These are phyloP conservation scores for Teinopalpus imperialis DNA, from an alignment of 2,888 invertebrate genomes.

Conservation along the genomic window DNA sequence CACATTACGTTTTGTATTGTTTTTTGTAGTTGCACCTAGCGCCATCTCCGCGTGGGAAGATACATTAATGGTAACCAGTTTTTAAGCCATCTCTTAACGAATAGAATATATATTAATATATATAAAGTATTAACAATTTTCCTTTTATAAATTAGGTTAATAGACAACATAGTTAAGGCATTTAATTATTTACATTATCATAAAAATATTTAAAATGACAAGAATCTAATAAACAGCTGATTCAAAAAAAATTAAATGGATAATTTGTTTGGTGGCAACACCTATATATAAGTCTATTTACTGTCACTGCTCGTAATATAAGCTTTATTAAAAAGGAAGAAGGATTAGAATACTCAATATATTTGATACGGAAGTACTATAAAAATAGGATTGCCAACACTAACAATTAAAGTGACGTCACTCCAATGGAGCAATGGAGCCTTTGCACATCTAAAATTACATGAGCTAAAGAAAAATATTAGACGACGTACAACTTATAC, in stretches of 20 bases:
- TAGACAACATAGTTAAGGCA: too few species aligned
- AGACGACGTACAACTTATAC: constrained; percentile 54
- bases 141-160: too few species aligned
- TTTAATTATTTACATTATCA: not conserved
- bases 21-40: too few species aligned
- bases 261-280: constrained; percentile 49
- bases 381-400: constrained; percentile 82
- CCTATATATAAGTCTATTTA: constrained; percentile 39
- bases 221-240: constrained; percentile 11
- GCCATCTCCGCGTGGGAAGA: constrained; percentile 20
- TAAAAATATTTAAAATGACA: not conserved
- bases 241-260: constrained; percentile 25
- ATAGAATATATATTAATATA: constrained; percentile 28
- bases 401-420: constrained; percentile 80
- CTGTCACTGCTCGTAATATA: constrained; percentile 52
- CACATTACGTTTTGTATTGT: too few species aligned
- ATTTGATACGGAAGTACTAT: constrained; percentile 66
- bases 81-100: constrained; percentile 36
- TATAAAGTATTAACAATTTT: too few species aligned
- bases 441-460: constrained; percentile 70
- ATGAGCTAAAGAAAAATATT: constrained; percentile 63
- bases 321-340: constrained; percentile 46
- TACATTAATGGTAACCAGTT: not conserved
- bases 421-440: constrained; percentile 58
- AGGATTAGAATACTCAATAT: constrained; percentile 50